Conservation (phyloP, 2,113 vertebrate species). For the Brienomyrus brachyistius region DNA sequence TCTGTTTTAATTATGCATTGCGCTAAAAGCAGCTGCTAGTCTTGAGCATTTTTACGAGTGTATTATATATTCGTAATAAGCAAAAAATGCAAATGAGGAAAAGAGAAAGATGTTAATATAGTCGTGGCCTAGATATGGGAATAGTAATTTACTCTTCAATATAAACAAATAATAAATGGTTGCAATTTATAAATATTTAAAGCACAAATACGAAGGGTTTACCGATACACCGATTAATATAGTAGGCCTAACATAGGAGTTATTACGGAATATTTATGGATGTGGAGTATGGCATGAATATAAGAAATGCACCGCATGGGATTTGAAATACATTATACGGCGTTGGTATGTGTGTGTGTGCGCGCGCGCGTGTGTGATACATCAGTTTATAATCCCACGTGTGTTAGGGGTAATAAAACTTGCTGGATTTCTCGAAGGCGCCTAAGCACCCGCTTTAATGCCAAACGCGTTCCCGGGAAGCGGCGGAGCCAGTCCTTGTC, state of each 20-base stretch:
- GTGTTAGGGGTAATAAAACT: background rate
- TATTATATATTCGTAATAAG: background rate
- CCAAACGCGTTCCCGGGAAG: background rate
- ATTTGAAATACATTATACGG: no score
- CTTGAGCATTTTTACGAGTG: background rate
- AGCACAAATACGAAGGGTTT: background rate
- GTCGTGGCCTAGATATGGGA: background rate
- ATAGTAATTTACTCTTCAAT: background rate
- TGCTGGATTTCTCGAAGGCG: background rate
- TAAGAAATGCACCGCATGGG: background rate
- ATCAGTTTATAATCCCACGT: background rate
- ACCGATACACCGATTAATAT: background rate
- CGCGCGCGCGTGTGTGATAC: background rate
- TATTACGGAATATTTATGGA: background rate
- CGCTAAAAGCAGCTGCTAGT: background rate
- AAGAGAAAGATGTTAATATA: background rate
- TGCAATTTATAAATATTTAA: constrained; percentile 6
- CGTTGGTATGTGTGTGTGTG: background rate
- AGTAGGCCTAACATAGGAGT: background rate
- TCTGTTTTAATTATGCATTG: background rate
- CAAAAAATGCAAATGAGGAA: background rate
- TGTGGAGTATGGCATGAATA: background rate
- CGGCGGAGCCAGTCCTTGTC: background rate
- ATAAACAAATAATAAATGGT: background rate
- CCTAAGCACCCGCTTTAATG: background rate